Evolutionary conservation across 2,113 vertebrate genomes (phyloP), one percentile per base, ranked within the genome.

Genomic region (Haemorhous mexicanus): DNA sequence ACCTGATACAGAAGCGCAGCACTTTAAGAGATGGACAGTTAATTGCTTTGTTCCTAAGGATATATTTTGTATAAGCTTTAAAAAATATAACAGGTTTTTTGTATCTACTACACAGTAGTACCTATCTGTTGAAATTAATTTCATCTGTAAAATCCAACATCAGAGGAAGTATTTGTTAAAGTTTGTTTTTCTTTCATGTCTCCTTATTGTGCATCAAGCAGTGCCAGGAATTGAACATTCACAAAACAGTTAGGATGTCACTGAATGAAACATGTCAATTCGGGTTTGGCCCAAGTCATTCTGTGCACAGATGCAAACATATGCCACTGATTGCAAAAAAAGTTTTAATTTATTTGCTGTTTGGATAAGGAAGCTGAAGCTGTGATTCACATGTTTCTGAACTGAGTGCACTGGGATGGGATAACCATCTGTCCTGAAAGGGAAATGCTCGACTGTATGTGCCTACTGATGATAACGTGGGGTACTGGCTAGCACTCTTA

Each of bases 221-320:
- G 47, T 76, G 77, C 39, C 63, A 81, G 74, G 76, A 94, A 59
- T 35, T 77, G 61, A 69, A 15, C 26, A 10, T 78, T 87, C 39
- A 76, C 44, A 20, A 43, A 62, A 20, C 52, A 52, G 46, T 84
- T 79, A 64, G 75, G 56, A 84, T 91, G 55, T 67, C n/a, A 20
- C 37, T 94, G 93, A 55, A 70, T 79, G 49, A 77, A 92, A 90
- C 58, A 14, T 83, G 59, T 94, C 95, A 94, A 55, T 97, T 96
- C 82, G 84, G 77, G 89, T 96, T 97, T 97, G 90, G 94, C 89
- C 77, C n/a, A 37, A 91, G 87, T 94, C 32, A 35, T 91, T 93
- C 64, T 94, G 91, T 75, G 92, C 93, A 95, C 90, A 97, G 94
- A 96, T 96, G 95, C 82, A 96, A 98, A 95, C 95, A 95, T 97